These are phyloP conservation scores for Deroplatys truncata DNA, from an alignment of 2,888 invertebrate species.

Conservation along the genomic window DNA sequence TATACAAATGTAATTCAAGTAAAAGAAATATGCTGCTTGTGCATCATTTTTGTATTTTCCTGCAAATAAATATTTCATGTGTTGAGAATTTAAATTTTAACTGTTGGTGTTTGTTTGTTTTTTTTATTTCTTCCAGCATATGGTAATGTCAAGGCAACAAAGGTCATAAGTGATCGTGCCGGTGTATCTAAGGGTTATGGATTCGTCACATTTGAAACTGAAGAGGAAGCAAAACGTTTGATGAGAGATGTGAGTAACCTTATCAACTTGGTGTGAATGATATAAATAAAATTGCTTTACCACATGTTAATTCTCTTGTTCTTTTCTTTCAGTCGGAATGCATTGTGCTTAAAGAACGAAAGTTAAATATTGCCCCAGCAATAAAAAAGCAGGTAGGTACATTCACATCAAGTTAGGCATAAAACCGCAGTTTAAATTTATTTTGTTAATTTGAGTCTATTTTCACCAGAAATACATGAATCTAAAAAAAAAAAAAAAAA, in stretches of 20 bases:
- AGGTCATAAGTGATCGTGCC: slow-evolving; percentile 52
- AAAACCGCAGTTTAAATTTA: too few relatives aligned
- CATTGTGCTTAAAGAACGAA: slow-evolving; percentile 72
- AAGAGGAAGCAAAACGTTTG: slow-evolving; percentile 75
- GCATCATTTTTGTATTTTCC: too few relatives aligned
- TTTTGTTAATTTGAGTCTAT: too few relatives aligned
- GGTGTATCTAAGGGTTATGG: slow-evolving; percentile 59
- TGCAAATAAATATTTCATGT: too few relatives aligned
- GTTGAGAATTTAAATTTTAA: too few relatives aligned
- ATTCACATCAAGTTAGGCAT: background rate
- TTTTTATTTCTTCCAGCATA: slow-evolving; percentile 9
- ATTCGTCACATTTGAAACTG: slow-evolving; percentile 80
- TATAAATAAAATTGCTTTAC: background rate
- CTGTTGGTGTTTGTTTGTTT: too few relatives aligned
- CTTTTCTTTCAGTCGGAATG: slow-evolving; percentile 57
- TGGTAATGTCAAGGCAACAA: slow-evolving; percentile 45
- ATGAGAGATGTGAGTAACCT: slow-evolving; percentile 60
- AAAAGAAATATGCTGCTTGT: too few relatives aligned
- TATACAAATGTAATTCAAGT: too few relatives aligned
- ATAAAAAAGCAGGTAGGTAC: slow-evolving; percentile 70
- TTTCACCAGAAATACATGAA: too few relatives aligned
- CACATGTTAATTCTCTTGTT: background rate
- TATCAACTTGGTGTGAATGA: background rate
- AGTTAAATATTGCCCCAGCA: slow-evolving; percentile 82
- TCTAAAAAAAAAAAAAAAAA: too few relatives aligned